Evolutionary conservation across 2,888 invertebrate species (phyloP).

Genomic region (Taenaris catops): DNA sequence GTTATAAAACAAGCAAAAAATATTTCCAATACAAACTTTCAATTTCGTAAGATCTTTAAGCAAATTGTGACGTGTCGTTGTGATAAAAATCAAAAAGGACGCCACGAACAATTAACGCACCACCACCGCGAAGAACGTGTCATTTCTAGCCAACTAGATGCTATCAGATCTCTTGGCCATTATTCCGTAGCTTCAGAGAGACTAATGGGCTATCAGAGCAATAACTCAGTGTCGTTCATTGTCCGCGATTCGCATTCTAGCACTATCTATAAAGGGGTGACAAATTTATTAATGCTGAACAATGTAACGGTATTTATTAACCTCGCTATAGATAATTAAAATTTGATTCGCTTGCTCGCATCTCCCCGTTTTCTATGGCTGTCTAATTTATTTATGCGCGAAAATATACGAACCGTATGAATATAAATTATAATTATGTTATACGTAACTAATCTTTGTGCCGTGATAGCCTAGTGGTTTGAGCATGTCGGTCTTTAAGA

Average conservation of each 20-base stretch:
- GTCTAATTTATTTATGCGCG: constrained; percentile 7
- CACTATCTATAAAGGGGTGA: constrained; percentile 68
- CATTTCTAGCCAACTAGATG: constrained; percentile 42
- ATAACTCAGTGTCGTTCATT: constrained; percentile 72
- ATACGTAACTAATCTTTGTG: no score
- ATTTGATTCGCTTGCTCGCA: constrained; percentile 54
- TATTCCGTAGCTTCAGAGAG: constrained; percentile 64
- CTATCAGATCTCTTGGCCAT: constrained; percentile 47
- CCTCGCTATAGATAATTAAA: constrained; percentile 53
- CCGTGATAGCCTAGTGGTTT: no score
- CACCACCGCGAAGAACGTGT: constrained; percentile 32
- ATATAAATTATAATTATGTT: constrained; percentile 3
- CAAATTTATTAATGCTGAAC: constrained; percentile 75
- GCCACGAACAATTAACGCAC: constrained; percentile 27
- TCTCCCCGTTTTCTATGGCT: constrained; percentile 19
- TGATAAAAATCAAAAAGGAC: constrained; percentile 29
- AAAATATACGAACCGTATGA: not conserved
- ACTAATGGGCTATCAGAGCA: constrained; percentile 67
- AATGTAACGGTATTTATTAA: constrained; percentile 59
- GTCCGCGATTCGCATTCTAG: constrained; percentile 66
- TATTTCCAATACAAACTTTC: no score
- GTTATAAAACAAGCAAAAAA: no score
- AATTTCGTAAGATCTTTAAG: not conserved
- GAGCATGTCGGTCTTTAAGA: no score
- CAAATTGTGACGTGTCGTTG: constrained; percentile 15